phyloP scores from a whole-genome alignment of 2,888 invertebrate genomes.

The Saturnia pavonia region DNA sequence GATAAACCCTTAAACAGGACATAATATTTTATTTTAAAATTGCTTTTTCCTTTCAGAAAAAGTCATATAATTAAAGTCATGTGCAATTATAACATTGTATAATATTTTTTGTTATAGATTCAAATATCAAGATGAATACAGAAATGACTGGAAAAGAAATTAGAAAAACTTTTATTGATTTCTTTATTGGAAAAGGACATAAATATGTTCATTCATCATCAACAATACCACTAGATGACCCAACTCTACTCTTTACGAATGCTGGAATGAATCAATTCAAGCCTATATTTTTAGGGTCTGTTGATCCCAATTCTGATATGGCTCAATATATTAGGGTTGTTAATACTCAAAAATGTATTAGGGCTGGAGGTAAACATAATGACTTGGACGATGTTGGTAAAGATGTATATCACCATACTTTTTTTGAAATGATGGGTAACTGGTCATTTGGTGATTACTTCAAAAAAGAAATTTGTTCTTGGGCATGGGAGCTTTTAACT shows the following conservation, averaged over 20 bases:
- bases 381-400: constrained; percentile 99
- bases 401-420: constrained; percentile 99
- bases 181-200: constrained; percentile 93
- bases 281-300: constrained; percentile 97
- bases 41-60: not conserved
- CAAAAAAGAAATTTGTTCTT: constrained; percentile 97
- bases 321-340: constrained; percentile 93
- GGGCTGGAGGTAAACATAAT: constrained; percentile 99
- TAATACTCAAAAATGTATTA: constrained; percentile 99
- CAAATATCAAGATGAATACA: constrained; percentile 70
- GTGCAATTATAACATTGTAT: not conserved
- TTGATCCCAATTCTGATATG: constrained; percentile 98
- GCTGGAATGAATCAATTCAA: constrained; percentile 99
- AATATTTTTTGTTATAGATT: not conserved
- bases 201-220: constrained; percentile 98
- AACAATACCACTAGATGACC: constrained; percentile 98
- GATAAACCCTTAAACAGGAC: not conserved
- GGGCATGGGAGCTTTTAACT: constrained; percentile 99
- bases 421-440: constrained; percentile 99
- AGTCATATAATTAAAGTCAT: not conserved
- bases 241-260: constrained; percentile 98
- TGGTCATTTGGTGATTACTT: constrained; percentile 99
- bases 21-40: not conserved
- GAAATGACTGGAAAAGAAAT: constrained; percentile 89
- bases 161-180: constrained; percentile 92